A percentile compares a stretch with the other conserved stretches of the same genome.
These are phyloP conservation scores for Sebastes trivittatus DNA, from an alignment of 2,797 vertebrate genomes.

Conservation along the genomic window DNA sequence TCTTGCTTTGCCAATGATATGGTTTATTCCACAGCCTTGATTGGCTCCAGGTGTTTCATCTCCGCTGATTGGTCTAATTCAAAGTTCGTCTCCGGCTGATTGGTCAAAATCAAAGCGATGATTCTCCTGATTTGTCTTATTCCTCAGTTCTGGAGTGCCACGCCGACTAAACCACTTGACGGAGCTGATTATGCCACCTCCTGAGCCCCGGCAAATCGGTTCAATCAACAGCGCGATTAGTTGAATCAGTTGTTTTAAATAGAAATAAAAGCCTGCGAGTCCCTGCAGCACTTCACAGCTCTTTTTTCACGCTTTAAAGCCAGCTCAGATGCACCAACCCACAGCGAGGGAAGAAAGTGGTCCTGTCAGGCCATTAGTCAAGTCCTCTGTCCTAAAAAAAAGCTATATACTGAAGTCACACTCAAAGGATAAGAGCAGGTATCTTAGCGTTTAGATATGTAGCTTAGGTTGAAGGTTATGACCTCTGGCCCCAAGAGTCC, in stretches of 20 bases:
- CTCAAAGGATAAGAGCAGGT: not conserved
- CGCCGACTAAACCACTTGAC: conserved; percentile 55
- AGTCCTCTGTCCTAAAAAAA: not conserved
- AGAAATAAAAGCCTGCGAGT: conserved; percentile 49
- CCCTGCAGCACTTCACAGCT: conserved; percentile 23
- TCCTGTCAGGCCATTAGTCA: conserved; percentile 33
- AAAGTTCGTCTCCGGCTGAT: conserved; percentile 58
- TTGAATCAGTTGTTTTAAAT: conserved; percentile 68
- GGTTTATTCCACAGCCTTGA: conserved; percentile 50
- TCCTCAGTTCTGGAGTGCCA: conserved; percentile 47
- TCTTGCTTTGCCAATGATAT: conserved; percentile 32
- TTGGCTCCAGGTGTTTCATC: conserved; percentile 69
- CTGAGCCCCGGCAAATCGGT: conserved; percentile 61
- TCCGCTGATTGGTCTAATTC: conserved; percentile 57
- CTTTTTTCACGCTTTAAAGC: not conserved
- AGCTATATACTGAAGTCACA: not conserved
- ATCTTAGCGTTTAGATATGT: not conserved
- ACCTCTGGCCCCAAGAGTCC: not conserved
- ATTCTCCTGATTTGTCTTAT: conserved; percentile 68
- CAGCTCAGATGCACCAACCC: not conserved
- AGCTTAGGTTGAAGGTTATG: conserved; percentile 8
- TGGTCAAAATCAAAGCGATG: conserved; percentile 70
- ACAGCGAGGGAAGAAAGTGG: conserved; percentile 3
- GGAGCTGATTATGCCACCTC: conserved; percentile 66
- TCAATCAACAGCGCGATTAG: conserved; percentile 74